Evolutionary conservation across 1,140 invertebrate genomes (phyloP).

Genomic region (Tetramorium parvispinum): DNA sequence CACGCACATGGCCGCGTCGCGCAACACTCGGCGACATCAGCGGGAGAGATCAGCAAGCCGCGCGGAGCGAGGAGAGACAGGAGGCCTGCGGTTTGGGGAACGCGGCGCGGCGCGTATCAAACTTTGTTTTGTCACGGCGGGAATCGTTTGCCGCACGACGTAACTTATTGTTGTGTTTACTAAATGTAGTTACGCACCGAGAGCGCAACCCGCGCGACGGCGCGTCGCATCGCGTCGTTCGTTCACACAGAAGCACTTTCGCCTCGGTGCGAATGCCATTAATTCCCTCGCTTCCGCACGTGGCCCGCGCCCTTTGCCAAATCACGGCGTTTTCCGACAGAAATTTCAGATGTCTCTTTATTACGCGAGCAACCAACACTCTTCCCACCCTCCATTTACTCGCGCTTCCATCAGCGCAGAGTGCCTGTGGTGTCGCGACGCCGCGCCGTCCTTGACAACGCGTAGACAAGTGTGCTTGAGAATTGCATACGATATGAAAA

Average conservation of each 20-base stretch:
- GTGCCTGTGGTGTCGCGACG: slow-evolving; percentile 53
- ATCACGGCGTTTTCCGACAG: slow-evolving; percentile 72
- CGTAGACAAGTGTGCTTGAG: slow-evolving; percentile 73
- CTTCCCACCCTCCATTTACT: slow-evolving; percentile 62
- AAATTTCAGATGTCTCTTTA: slow-evolving; percentile 80
- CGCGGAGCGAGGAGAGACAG: neutral
- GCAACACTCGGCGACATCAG: neutral
- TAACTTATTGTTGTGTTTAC: slow-evolving; percentile 84
- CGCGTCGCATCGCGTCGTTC: neutral
- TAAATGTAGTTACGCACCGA: slow-evolving; percentile 80
- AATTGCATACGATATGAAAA: slow-evolving; percentile 70
- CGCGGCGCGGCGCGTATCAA: slow-evolving; percentile 74
- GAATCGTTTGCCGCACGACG: slow-evolving; percentile 81
- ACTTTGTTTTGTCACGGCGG: slow-evolving; percentile 81
- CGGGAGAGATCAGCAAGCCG: slow-evolving; percentile 3
- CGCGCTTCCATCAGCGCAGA: slow-evolving; percentile 56
- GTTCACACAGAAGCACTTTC: slow-evolving; percentile 76
- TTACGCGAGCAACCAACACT: slow-evolving; percentile 35
- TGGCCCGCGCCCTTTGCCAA: slow-evolving; percentile 7
- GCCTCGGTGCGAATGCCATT: slow-evolving; percentile 79
- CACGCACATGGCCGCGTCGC: slow-evolving; percentile 45
- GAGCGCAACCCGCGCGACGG: neutral
- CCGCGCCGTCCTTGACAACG: slow-evolving; percentile 67
- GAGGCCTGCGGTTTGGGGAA: neutral
- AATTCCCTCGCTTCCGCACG: slow-evolving; percentile 71